Evolutionary conservation across 2,113 vertebrate species (phyloP).

Genomic region (Carettochelys insculpta): DNA sequence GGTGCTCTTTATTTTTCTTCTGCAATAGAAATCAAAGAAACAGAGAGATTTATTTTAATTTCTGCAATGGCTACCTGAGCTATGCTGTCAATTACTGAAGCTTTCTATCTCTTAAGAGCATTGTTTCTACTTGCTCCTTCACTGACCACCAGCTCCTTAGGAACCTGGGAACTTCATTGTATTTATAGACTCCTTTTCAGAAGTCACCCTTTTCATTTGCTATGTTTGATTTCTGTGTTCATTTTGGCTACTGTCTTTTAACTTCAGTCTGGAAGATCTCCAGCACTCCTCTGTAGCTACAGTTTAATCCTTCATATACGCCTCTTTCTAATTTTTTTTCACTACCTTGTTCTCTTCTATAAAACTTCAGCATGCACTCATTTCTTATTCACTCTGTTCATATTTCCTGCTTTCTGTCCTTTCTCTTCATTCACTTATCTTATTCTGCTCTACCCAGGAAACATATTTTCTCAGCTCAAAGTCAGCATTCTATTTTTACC

Average conservation of each 20-base stretch:
- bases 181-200: slow-evolving; percentile 38
- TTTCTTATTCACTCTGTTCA: not conserved
- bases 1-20: not conserved
- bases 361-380: not conserved
- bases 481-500: not conserved
- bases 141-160: slow-evolving; percentile 23
- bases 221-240: slow-evolving; percentile 35
- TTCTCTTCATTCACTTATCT: not conserved
- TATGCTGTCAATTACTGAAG: slow-evolving; percentile 24
- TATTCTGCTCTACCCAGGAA: no score
- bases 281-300: not conserved
- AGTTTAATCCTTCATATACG: not conserved
- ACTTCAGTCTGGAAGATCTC: not conserved
- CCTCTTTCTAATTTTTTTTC: not conserved
- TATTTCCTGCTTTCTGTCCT: not conserved
- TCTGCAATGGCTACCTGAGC: not conserved
- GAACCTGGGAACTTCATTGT: not conserved
- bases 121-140: not conserved
- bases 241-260: not conserved
- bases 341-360: not conserved
- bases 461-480: not conserved
- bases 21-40: slow-evolving; percentile 16
- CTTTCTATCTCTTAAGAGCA: slow-evolving; percentile 4
- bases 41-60: slow-evolving; percentile 34
- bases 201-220: slow-evolving; percentile 35